Conservation (phyloP, 2,797 vertebrate genomes). For the Aselliscus stoliczkanus region DNA sequence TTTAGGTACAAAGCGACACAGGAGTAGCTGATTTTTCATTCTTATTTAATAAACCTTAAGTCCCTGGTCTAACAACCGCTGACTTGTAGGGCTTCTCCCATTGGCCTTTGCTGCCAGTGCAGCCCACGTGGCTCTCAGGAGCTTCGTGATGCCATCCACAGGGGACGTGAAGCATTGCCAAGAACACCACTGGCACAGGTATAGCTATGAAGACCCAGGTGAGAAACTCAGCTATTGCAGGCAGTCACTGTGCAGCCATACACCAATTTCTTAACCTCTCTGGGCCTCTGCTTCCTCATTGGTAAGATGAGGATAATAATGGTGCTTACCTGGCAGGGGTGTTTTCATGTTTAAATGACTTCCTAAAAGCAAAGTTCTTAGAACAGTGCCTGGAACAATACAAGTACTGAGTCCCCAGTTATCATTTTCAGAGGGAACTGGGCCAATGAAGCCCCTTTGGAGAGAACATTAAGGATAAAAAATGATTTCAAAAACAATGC, state of each 20-base stretch:
- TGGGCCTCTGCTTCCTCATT: neutral
- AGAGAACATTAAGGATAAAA: neutral
- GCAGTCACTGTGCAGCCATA: neutral
- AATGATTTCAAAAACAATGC: neutral
- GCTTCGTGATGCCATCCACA: neutral
- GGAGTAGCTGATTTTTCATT: neutral
- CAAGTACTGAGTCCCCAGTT: neutral
- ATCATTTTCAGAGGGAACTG: neutral
- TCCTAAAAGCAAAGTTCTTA: neutral
- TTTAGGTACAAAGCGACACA: neutral
- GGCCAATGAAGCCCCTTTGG: neutral
- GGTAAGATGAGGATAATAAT: neutral
- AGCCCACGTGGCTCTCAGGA: neutral
- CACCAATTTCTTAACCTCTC: neutral
- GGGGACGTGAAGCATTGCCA: neutral
- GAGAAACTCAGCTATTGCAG: neutral
- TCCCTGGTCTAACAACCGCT: neutral
- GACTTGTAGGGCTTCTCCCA: neutral
- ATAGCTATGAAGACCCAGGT: neutral
- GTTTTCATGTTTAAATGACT: neutral
- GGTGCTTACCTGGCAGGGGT: neutral
- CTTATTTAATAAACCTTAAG: neutral
- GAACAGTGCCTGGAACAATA: neutral
- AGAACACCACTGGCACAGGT: neutral
- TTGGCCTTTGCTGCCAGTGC: accelerated